Evolutionary conservation across 2,113 vertebrate species (phyloP).

Genomic region (Entosphenus tridentatus): DNA sequence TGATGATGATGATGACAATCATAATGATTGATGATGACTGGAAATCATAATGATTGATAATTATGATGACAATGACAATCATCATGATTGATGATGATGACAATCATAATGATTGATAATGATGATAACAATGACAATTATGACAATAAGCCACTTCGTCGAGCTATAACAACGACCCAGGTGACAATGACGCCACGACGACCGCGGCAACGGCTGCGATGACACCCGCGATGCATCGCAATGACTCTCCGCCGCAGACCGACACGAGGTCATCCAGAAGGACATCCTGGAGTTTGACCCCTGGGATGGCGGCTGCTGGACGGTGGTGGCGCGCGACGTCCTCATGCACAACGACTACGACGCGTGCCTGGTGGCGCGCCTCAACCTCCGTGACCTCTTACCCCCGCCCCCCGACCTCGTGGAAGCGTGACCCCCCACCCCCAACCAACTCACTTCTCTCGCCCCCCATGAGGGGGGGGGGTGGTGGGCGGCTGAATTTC

Average conservation of each 20-base stretch:
- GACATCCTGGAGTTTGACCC: slow-evolving; percentile 72
- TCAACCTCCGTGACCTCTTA: slow-evolving; percentile 70
- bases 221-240: slow-evolving; percentile 13
- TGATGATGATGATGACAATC: too few species aligned
- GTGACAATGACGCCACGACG: too few species aligned
- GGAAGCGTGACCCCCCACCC: slow-evolving; percentile 14
- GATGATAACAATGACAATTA: background rate
- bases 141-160: too few species aligned
- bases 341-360: slow-evolving; percentile 91
- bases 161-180: too few species aligned
- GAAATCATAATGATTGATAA: too few species aligned
- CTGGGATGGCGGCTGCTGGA: slow-evolving; percentile 58
- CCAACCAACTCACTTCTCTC: too few species aligned
- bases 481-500: too few species aligned
- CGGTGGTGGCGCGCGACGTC: slow-evolving; percentile 32
- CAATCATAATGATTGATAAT: background rate
- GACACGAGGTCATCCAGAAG: slow-evolving; percentile 68
- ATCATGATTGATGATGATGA: too few species aligned
- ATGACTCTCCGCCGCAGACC: slow-evolving; percentile 25
- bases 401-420: slow-evolving; percentile 56
- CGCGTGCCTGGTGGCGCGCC: slow-evolving; percentile 65
- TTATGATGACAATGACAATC: too few species aligned
- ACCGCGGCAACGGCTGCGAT: background rate
- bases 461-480: too few species aligned
- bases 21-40: too few species aligned